These are phyloP conservation scores for Homarus americanus DNA, from an alignment of 1,140 invertebrate species.

Conservation along the genomic window DNA sequence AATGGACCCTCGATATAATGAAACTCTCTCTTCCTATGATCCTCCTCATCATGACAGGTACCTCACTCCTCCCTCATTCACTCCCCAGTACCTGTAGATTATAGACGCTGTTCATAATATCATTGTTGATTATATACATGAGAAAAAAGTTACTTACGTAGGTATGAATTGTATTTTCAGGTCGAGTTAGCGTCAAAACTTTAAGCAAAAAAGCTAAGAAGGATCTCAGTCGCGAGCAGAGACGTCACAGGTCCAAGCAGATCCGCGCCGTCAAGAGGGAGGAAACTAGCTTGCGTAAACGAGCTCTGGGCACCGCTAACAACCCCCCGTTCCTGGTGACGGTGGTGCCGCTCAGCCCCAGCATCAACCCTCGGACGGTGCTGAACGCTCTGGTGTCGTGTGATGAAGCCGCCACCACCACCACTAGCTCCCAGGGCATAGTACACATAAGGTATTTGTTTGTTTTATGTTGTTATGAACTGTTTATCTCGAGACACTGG, in stretches of 20 bases:
- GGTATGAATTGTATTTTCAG: no score
- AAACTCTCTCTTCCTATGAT: no score
- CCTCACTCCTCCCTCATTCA: no score
- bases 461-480: not conserved
- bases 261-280: constrained; percentile 39
- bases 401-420: constrained; percentile 27
- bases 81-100: no score
- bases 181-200: constrained; percentile 18
- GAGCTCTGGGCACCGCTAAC: constrained; percentile 17
- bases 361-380: constrained; percentile 46
- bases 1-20: no score
- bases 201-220: constrained; percentile 35
- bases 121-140: no score
- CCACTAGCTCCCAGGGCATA: constrained; percentile 46
- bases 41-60: no score
- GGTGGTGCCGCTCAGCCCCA: constrained; percentile 38
- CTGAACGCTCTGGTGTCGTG: constrained; percentile 12
- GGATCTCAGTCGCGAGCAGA: constrained; percentile 39
- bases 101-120: no score
- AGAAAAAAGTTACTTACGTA: no score
- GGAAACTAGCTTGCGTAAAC: constrained; percentile 4
- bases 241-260: constrained; percentile 34
- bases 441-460: constrained; percentile 45
- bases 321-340: constrained; percentile 54
- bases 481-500: no score